These are phyloP conservation scores for Anorthoa munda DNA, from an alignment of 2,888 invertebrate species.

Conservation along the genomic window DNA sequence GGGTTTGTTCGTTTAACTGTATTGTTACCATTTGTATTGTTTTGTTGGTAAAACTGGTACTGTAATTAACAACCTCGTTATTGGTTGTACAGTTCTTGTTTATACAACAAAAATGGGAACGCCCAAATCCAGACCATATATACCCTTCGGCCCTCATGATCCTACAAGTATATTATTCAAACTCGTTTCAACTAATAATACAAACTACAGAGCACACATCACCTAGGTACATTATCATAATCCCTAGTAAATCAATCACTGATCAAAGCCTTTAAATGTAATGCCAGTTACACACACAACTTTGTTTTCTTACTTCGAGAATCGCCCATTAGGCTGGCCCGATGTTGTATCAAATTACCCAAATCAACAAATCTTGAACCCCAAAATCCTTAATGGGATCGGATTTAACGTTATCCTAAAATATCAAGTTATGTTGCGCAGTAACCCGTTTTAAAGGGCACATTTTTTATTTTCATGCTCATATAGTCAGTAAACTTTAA, in stretches of 20 bases:
- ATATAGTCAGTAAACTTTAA: neutral
- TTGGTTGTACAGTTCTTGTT: too few species aligned
- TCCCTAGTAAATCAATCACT: slow-evolving; percentile 13
- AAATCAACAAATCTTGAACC: slow-evolving; percentile 57
- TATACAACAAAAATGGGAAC: too few species aligned
- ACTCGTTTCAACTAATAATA: too few species aligned
- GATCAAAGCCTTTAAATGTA: slow-evolving; percentile 23
- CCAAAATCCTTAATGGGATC: slow-evolving; percentile 50
- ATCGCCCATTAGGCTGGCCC: slow-evolving; percentile 39
- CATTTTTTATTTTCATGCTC: slow-evolving; percentile 8
- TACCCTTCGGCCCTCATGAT: too few species aligned
- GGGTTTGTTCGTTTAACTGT: too few species aligned
- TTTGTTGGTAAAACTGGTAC: too few species aligned
- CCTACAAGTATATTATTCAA: too few species aligned
- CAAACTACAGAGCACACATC: too few species aligned
- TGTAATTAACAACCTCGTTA: too few species aligned
- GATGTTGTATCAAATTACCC: slow-evolving; percentile 54
- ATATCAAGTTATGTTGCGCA: slow-evolving; percentile 49
- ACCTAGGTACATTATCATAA: slow-evolving; percentile 13
- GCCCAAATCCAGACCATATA: too few species aligned
- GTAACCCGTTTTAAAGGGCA: slow-evolving; percentile 21
- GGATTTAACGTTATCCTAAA: slow-evolving; percentile 55
- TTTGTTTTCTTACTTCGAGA: slow-evolving; percentile 38
- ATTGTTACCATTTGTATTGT: too few species aligned
- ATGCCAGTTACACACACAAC: slow-evolving; percentile 12